Evolutionary conservation across 1,140 invertebrate species (phyloP).

Genomic region (Tenebrio molitor): DNA sequence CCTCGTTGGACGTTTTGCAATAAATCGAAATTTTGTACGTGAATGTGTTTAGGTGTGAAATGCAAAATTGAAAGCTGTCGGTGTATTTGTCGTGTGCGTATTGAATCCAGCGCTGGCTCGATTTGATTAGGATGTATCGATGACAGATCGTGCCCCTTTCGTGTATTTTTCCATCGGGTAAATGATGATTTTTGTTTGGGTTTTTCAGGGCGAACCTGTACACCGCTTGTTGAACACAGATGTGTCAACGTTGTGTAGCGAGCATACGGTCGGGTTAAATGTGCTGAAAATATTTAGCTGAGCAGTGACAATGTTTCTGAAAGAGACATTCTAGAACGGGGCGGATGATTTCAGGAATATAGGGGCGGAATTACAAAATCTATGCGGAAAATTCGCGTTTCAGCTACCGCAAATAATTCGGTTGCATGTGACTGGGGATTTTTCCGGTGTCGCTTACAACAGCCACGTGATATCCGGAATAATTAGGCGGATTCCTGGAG

Average conservation of each 20-base stretch:
- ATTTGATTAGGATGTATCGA: conserved; percentile 25
- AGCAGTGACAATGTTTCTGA: conserved; percentile 44
- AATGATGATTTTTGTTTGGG: background rate
- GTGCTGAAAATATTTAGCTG: conserved; percentile 59
- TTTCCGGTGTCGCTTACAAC: conserved; percentile 2
- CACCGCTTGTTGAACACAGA: conserved; percentile 52
- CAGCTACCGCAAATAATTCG: conserved; percentile 31
- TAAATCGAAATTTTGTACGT: too few species aligned
- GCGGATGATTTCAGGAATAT: conserved; percentile 44
- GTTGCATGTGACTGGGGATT: conserved; percentile 25
- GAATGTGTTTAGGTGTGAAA: too few species aligned
- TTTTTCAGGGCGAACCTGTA: conserved; percentile 38
- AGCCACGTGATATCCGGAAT: conserved; percentile 6
- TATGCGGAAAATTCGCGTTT: conserved; percentile 44
- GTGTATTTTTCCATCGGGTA: background rate
- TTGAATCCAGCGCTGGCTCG: too few species aligned
- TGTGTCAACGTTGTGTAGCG: conserved; percentile 50
- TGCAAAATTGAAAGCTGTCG: too few species aligned
- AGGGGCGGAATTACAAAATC: conserved; percentile 42
- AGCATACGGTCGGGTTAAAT: conserved; percentile 58
- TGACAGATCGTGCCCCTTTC: background rate
- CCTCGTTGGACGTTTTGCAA: too few species aligned
- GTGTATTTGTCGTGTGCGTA: too few species aligned
- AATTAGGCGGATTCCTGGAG: conserved; percentile 43
- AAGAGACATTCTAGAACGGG: conserved; percentile 40